Percentiles rank a stretch among this genome's conserved stretches.
Evolutionary conservation across 64 coral and sea anemone species (phyloP).

Genomic region (Catalaphyllia jardinei): DNA sequence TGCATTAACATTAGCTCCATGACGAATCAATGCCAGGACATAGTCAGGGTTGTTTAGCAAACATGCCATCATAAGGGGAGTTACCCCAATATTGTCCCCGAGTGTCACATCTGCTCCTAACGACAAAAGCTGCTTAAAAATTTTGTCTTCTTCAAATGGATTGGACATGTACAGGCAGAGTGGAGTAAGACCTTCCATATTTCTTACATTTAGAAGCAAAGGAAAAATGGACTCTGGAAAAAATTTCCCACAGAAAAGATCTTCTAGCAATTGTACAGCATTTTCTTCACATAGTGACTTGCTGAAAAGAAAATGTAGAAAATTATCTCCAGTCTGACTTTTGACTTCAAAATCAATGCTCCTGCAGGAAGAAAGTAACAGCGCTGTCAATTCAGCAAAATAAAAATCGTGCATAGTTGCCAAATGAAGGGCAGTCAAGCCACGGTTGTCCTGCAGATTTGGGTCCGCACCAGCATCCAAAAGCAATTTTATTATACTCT

Average conservation of each 20-base stretch:
- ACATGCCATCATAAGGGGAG: too few species aligned
- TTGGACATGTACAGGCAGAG: conserved; percentile 17
- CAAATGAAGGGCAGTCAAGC: conserved; percentile 15
- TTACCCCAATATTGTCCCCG: background rate
- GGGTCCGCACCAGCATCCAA: conserved; percentile 12
- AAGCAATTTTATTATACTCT: background rate
- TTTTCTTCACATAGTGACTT: background rate
- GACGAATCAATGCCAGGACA: too few species aligned
- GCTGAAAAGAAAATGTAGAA: conserved; percentile 21
- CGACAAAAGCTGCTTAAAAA: conserved; percentile 5
- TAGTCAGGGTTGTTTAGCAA: too few species aligned
- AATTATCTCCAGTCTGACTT: conserved; percentile 7
- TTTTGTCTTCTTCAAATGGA: conserved; percentile 14
- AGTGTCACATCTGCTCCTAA: background rate
- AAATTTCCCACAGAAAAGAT: conserved; percentile 10
- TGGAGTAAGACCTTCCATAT: background rate
- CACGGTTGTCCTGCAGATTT: conserved; percentile 2
- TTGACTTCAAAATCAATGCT: background rate
- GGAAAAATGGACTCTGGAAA: conserved; percentile 8
- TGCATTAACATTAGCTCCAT: too few species aligned
- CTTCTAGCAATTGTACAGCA: background rate
- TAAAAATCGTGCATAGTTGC: background rate
- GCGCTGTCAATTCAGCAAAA: background rate
- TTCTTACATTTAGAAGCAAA: conserved; percentile 12
- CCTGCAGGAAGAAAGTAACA: conserved; percentile 9